These are phyloP conservation scores for Epiblema foenella DNA, from an alignment of 2,888 invertebrate species.

Conservation along the genomic window DNA sequence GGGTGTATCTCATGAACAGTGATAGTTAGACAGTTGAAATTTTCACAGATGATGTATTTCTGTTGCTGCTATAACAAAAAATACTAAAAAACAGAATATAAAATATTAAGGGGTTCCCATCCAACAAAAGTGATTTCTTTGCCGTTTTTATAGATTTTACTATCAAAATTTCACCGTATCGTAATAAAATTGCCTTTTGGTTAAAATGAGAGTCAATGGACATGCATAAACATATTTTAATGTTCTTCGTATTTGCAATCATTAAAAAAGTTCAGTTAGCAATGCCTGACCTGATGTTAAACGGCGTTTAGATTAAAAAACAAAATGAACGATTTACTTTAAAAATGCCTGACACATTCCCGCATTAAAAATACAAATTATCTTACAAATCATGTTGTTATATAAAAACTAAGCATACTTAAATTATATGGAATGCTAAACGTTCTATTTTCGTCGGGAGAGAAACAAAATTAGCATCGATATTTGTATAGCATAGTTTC, in stretches of 20 bases:
- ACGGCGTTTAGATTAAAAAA: constrained; percentile 1
- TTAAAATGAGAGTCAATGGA: constrained; percentile 11
- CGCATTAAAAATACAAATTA: too few relatives aligned
- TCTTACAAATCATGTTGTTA: neutral
- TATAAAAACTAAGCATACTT: too few relatives aligned
- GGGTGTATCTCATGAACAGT: too few relatives aligned
- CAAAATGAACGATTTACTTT: neutral
- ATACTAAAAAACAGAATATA: too few relatives aligned
- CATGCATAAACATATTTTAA: constrained; percentile 11
- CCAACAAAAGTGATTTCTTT: too few relatives aligned
- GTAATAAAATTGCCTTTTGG: constrained; percentile 6
- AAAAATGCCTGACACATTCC: neutral
- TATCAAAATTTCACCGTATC: neutral
- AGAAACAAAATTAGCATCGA: constrained; percentile 25
- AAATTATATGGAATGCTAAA: constrained; percentile 4
- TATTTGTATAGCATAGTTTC: constrained; percentile 15
- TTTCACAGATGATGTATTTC: too few relatives aligned
- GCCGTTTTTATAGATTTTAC: neutral
- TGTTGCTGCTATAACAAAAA: too few relatives aligned
- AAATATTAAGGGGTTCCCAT: too few relatives aligned
- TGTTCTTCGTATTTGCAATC: constrained; percentile 7
- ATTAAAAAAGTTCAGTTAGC: neutral
- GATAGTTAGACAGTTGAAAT: too few relatives aligned
- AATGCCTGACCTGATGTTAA: constrained; percentile 1
- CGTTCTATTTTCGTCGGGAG: constrained; percentile 29